Conservation (phyloP, 2,797 vertebrate genomes). For the Mastacembelus armatus region DNA sequence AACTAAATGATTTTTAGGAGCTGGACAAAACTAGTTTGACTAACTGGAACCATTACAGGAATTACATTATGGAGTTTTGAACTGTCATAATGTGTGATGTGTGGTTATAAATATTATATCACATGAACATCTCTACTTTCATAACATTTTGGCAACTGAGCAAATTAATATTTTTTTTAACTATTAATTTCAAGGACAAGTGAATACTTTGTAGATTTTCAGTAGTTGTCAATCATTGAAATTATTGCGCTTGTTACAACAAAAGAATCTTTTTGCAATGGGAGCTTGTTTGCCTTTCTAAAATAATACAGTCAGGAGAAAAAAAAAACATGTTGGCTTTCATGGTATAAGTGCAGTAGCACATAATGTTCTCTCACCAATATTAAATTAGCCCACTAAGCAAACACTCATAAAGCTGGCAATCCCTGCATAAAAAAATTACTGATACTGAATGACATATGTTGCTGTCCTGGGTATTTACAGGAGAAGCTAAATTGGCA, state of each 20-base stretch:
- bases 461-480: conserved; percentile 7
- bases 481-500: background rate
- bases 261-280: background rate
- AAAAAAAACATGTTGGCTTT: background rate
- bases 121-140: no score
- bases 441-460: background rate
- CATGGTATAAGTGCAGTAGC: background rate
- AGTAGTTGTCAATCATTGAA: no score
- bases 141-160: no score
- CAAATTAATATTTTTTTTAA: background rate
- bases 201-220: no score
- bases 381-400: background rate
- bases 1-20: background rate
- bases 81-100: no score
- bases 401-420: background rate
- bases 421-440: background rate
- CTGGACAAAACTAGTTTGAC: no score
- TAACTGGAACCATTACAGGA: no score
- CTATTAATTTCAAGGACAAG: background rate
- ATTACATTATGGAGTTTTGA: no score
- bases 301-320: background rate
- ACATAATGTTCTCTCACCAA: background rate
- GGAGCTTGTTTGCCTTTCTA: background rate
- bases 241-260: background rate
- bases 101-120: no score